These are phyloP conservation scores for Otocyon megalotis DNA, from an alignment of 2,113 vertebrate species.

Conservation along the genomic window DNA sequence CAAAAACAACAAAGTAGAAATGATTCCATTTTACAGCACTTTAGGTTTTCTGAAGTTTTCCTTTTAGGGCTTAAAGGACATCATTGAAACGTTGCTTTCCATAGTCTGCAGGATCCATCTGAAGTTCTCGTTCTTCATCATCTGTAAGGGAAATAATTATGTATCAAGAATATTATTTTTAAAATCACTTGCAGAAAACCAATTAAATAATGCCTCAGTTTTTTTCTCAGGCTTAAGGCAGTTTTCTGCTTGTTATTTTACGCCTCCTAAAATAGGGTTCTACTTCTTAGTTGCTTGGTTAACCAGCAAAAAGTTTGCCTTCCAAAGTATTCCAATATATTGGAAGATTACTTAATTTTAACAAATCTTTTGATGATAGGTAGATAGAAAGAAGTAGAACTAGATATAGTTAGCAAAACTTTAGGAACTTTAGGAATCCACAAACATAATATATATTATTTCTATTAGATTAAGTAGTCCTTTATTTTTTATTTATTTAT, in stretches of 20 bases:
- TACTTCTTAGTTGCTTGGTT: constrained; percentile 43
- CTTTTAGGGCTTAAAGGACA: constrained; percentile 89
- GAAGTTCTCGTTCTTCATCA: constrained; percentile 96
- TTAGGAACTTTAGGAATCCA: background rate
- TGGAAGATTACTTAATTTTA: constrained; percentile 10
- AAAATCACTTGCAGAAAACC: constrained; percentile 54
- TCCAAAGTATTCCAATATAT: background rate
- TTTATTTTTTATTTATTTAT: background rate
- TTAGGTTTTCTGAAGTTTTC: constrained; percentile 47
- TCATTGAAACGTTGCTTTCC: constrained; percentile 93
- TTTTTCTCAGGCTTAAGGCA: background rate
- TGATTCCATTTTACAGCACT: constrained; percentile 79
- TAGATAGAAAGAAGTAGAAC: background rate
- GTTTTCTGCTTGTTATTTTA: constrained; percentile 42
- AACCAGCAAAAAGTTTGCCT: constrained; percentile 2
- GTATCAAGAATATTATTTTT: constrained; percentile 22
- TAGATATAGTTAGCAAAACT: background rate
- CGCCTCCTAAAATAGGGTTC: constrained; percentile 1
- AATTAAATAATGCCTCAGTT: constrained; percentile 28
- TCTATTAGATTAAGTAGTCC: background rate
- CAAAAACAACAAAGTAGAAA: constrained; percentile 57
- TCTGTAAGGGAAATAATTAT: constrained; percentile 86
- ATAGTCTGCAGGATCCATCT: constrained; percentile 94
- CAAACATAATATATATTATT: background rate
- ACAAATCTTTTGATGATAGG: constrained; percentile 32